Base-by-base conservation (phyloP, 2,113 vertebrate species). In the Labrus mixtus region DNA sequence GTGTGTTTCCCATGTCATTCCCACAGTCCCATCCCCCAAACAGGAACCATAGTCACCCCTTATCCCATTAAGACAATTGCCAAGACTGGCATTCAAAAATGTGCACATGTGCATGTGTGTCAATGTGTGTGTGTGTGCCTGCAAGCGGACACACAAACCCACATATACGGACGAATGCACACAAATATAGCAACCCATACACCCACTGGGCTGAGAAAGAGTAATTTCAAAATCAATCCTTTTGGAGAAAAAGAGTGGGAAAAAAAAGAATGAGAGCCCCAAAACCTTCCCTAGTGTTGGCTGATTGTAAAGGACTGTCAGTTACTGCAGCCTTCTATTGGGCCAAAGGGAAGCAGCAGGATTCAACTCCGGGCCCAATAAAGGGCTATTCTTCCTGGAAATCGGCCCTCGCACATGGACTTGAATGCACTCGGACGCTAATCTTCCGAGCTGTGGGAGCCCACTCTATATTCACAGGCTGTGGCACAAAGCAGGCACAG, bases 331-430 rank as follows among this genome's bases (percentile, higher is more conserved):
- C 85, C 84, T 88, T 95, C 87, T 88, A 81, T 84, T 94, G 86
- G 93, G 93, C 91, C 86, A 92, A 78, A 91, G 92, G 93, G 93
- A 96, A 94, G 91, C 93, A 95, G 90, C 81, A 81, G 92, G 93
- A 95, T 95, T 95, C 95, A 96, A 95, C 92, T 90, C 79, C 87
- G 93, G 90, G 92, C 93, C 90, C 94, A 94, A 93, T 91, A 95
- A 95, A 95, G 92, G 86, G 75, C 93, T 91, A 94, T 96, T 96
- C 95, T 97, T 96, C 70, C 76, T 86, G 90, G 92, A 95, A 95
- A 94, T 94, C 91, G 84, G 93, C 80, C 93, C 89, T 90, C 1
- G 88, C 79, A 92, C 79, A 90, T 93, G 91, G 93, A 86, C 91
- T 85, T 93, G 93, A 94, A 94, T 93, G 93, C 91, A 92, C 89